Conservation (phyloP, 2,888 invertebrate genomes). For the Homarus gammarus region DNA sequence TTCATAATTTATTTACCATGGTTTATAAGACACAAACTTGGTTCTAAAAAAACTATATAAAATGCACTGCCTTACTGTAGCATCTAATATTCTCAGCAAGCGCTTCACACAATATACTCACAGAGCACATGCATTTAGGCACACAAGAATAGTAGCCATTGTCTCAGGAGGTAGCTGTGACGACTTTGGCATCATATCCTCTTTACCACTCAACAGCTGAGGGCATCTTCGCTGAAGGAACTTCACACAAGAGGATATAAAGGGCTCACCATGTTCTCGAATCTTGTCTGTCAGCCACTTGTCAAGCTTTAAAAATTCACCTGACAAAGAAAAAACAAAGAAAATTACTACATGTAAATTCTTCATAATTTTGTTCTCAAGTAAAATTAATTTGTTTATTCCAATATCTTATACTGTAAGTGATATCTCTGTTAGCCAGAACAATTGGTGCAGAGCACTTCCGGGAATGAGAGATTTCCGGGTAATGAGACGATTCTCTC, state of each 20-base stretch:
- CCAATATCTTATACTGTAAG: too few species aligned
- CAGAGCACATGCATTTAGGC: constrained; percentile 86
- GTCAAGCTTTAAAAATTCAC: constrained; percentile 96
- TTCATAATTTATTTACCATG: too few species aligned
- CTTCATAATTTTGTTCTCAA: neutral
- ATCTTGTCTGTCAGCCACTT: constrained; percentile 99
- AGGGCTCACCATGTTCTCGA: constrained; percentile 95
- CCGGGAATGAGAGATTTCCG: too few species aligned
- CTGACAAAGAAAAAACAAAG: constrained; percentile 25
- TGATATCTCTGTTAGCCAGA: too few species aligned
- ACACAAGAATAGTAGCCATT: constrained; percentile 91
- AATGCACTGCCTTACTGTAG: too few species aligned
- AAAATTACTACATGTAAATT: too few species aligned
- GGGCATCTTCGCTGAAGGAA: constrained; percentile 93
- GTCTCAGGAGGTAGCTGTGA: constrained; percentile 95
- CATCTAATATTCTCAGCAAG: too few species aligned
- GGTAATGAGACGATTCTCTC: too few species aligned
- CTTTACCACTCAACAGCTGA: constrained; percentile 89
- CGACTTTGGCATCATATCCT: constrained; percentile 87
- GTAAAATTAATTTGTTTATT: neutral
- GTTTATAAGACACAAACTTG: too few species aligned
- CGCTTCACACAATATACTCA: constrained; percentile 78
- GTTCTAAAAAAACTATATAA: too few species aligned
- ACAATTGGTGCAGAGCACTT: too few species aligned
- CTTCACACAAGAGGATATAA: constrained; percentile 91